Conservation (phyloP, 2,113 vertebrate species). For the Pedionomus torquatus region DNA sequence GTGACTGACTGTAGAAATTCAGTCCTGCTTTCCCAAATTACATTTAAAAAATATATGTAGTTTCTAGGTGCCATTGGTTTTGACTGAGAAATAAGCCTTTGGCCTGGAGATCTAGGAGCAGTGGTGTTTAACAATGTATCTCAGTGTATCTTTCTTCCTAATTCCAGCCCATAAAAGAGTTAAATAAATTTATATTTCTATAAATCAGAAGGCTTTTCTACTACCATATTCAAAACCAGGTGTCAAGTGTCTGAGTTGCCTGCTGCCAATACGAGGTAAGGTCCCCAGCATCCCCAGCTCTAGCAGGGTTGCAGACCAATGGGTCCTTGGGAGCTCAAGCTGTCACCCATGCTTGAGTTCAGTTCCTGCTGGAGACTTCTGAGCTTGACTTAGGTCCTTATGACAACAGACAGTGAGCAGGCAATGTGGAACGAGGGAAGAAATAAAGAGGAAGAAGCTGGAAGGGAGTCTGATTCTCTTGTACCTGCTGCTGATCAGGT, state of each 20-base stretch:
- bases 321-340: not conserved
- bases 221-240: not conserved
- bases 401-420: not conserved
- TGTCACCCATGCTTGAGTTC: not conserved
- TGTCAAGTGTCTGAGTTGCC: not conserved
- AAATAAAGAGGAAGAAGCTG: not conserved
- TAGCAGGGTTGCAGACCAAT: rapidly evolving
- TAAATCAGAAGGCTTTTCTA: not conserved
- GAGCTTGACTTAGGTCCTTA: not conserved
- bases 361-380: not conserved
- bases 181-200: not conserved
- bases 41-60: not conserved
- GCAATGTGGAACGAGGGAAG: not conserved
- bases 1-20: not conserved
- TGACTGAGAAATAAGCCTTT: not conserved
- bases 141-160: not conserved
- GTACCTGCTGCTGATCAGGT: not conserved
- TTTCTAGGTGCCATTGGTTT: not conserved
- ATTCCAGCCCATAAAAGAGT: not conserved
- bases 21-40: not conserved
- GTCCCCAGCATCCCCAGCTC: not conserved
- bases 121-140: not conserved
- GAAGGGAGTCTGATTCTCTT: not conserved
- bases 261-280: not conserved
- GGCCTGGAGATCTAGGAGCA: not conserved